A percentile compares a stretch with the other conserved stretches of the same genome.
Conservation (phyloP, 2,113 vertebrate genomes). For the Elaphurus davidianus region DNA sequence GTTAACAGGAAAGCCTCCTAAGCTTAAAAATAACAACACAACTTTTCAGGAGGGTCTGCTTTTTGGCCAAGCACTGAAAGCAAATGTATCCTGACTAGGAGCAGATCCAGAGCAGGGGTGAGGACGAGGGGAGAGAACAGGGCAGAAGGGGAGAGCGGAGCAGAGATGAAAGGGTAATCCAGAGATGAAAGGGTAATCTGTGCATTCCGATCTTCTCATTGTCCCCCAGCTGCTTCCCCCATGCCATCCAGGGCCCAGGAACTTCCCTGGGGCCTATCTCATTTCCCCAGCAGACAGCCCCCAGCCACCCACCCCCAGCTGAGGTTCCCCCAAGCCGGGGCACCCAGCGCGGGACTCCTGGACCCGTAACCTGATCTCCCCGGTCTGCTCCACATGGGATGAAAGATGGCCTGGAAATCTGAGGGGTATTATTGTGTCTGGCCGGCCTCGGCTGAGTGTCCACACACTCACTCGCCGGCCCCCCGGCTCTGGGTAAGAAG, state of each 20-base stretch:
- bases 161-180: neutral
- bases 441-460: neutral
- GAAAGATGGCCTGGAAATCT: constrained; percentile 37
- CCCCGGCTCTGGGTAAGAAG: neutral
- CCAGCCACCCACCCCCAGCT: neutral
- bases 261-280: neutral
- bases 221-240: neutral
- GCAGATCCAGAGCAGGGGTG: neutral
- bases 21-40: neutral
- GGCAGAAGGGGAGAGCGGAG: rapidly evolving
- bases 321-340: neutral
- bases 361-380: constrained; percentile 46
- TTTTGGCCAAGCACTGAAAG: neutral
- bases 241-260: neutral
- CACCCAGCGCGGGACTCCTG: neutral
- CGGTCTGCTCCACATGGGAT: constrained; percentile 49
- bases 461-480: neutral
- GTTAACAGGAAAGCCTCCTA: neutral
- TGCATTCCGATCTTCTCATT: neutral
- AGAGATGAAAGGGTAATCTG: neutral
- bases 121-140: rapidly evolving
- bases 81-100: neutral
- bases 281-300: constrained; percentile 1
- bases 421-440: constrained; percentile 7
- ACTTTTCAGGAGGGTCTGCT: neutral